These are phyloP conservation scores for Holothuria scabra DNA, from an alignment of 53 echinoderm and acorn worm genomes.

Conservation along the genomic window DNA sequence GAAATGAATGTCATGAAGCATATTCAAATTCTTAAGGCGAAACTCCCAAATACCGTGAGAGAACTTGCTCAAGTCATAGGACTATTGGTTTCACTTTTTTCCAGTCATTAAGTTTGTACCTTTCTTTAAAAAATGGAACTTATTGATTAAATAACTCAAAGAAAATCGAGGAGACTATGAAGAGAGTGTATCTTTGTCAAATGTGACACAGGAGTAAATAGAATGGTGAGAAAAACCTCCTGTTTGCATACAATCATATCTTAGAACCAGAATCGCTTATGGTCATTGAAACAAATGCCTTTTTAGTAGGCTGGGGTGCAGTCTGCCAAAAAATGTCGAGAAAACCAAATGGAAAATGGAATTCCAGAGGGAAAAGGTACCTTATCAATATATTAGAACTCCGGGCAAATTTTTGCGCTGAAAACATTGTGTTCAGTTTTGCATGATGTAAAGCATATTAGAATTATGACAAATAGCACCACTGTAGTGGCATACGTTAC, in stretches of 20 bases:
- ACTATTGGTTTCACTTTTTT: conserved; percentile 1
- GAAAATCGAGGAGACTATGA: neutral
- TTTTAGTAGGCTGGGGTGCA: no score
- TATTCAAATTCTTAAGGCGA: conserved; percentile 4
- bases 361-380: neutral
- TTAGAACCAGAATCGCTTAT: neutral
- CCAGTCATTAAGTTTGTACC: conserved; percentile 25
- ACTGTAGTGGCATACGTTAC: conserved; percentile 5
- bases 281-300: conserved; percentile 21
- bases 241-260: no score
- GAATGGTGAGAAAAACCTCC: conserved; percentile 27
- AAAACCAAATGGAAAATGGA: conserved; percentile 25
- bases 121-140: neutral
- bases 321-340: conserved; percentile 4
- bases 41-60: neutral
- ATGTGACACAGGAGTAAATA: neutral
- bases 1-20: neutral
- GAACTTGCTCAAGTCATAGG: no score
- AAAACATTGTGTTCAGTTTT: no score
- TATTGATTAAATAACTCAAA: neutral
- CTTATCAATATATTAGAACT: conserved; percentile 11
- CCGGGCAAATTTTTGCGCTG: conserved; percentile 9
- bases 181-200: neutral
- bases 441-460: no score
- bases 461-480: conserved; percentile 18